Conservation (phyloP, 1,140 invertebrate species). For the Mylabris phalerata region DNA sequence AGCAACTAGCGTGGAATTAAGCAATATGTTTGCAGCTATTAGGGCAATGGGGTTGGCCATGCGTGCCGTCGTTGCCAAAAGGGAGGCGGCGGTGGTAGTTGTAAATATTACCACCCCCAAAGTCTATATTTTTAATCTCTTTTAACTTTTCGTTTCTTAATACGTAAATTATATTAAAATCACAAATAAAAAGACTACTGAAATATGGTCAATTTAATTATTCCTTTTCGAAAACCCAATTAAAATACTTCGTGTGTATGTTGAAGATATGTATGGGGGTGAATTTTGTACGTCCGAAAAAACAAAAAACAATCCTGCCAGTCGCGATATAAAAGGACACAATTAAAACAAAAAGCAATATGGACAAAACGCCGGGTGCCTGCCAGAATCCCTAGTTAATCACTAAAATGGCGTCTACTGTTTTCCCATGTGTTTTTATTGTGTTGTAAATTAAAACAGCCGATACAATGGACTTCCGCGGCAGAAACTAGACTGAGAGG, state of each 20-base stretch:
- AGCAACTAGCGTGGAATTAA: slow-evolving; percentile 35
- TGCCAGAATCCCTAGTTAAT: slow-evolving; percentile 43
- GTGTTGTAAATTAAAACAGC: slow-evolving; percentile 45
- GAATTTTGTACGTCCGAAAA: slow-evolving; percentile 11
- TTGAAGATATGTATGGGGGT: neutral
- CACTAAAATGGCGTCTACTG: slow-evolving; percentile 45
- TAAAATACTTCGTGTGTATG: slow-evolving; percentile 32
- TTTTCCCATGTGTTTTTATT: slow-evolving; percentile 46
- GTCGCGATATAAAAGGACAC: slow-evolving; percentile 36
- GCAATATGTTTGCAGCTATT: slow-evolving; percentile 37
- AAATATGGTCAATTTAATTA: neutral
- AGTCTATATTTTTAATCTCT: neutral
- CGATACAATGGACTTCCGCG: slow-evolving; percentile 38
- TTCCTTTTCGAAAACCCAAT: slow-evolving; percentile 37
- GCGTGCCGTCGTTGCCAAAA: slow-evolving; percentile 17
- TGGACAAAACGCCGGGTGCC: slow-evolving; percentile 35
- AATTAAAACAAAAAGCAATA: slow-evolving; percentile 43
- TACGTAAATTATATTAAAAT: neutral
- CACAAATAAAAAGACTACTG: neutral
- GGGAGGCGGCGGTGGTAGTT: no score
- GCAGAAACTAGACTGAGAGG: no score
- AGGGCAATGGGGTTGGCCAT: slow-evolving; percentile 30
- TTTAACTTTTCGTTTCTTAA: neutral
- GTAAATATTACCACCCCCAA: neutral
- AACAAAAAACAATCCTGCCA: slow-evolving; percentile 38